phyloP scores from a whole-genome alignment of 2,888 invertebrate species.

The Eupithecia subumbrata region DNA sequence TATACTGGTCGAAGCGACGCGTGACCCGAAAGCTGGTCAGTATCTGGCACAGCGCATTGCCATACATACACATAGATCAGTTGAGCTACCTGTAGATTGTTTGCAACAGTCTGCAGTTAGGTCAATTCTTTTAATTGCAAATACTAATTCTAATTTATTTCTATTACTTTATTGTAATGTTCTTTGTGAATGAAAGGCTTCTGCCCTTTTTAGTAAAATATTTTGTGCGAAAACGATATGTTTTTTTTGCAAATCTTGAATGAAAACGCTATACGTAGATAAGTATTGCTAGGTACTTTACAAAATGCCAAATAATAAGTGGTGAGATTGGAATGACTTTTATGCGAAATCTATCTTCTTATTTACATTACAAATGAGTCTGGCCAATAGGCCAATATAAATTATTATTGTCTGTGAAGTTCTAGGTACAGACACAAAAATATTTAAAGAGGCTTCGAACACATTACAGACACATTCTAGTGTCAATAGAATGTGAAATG shows the following conservation, averaged over 20 bases:
- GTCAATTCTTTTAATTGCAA: no score
- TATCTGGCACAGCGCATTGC: no score
- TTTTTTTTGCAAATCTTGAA: neutral
- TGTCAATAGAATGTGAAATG: neutral
- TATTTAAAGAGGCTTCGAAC: neutral
- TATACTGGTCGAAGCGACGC: no score
- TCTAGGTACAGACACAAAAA: neutral
- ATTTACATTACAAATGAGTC: conserved; percentile 13
- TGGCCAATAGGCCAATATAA: neutral
- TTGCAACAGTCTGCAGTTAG: no score
- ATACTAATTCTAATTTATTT: no score
- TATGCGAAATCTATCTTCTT: neutral
- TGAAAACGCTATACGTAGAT: neutral
- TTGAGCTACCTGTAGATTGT: no score
- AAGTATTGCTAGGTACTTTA: no score
- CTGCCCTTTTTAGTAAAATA: no score
- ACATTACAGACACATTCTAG: neutral
- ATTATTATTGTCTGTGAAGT: conserved; percentile 10
- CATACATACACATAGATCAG: no score
- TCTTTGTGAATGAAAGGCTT: no score
- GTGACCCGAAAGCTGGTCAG: no score
- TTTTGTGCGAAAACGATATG: neutral
- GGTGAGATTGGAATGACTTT: conserved; percentile 1
- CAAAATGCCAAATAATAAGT: neutral
- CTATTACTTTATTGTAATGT: no score